Percentiles rank a stretch among this genome's conserved stretches.
These are phyloP conservation scores for Villa cingulata DNA, from an alignment of 2,888 invertebrate species.

Conservation along the genomic window DNA sequence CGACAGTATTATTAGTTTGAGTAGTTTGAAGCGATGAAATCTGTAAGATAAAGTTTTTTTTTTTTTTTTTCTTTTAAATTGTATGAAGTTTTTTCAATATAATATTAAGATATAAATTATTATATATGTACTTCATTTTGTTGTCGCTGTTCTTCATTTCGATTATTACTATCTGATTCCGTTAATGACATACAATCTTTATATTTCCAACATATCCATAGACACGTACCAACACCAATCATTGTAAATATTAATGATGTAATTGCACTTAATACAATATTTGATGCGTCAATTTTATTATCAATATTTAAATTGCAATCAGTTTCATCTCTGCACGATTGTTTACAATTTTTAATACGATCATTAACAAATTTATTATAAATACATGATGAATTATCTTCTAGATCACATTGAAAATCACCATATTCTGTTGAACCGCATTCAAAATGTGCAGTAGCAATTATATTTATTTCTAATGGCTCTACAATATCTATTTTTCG, in stretches of 20 bases:
- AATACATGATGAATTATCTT: conserved; percentile 27
- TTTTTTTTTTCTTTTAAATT: too few relatives aligned
- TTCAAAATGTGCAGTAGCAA: conserved; percentile 28
- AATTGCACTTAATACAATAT: conserved; percentile 31
- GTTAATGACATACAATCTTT: conserved; percentile 33
- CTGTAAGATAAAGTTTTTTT: too few relatives aligned
- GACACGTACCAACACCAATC: conserved; percentile 31
- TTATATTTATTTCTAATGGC: conserved; percentile 29
- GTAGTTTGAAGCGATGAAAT: too few relatives aligned
- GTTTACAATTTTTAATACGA: conserved; percentile 30
- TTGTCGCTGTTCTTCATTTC: not conserved
- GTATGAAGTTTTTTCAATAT: too few relatives aligned
- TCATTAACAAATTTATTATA: conserved; percentile 30
- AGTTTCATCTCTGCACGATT: conserved; percentile 30
- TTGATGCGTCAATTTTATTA: conserved; percentile 24
- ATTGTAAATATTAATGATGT: conserved; percentile 33
- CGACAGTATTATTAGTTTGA: too few relatives aligned
- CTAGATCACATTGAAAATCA: conserved; percentile 27
- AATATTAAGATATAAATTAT: too few relatives aligned
- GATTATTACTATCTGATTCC: conserved; percentile 12
- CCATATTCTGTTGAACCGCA: conserved; percentile 22
- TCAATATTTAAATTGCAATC: conserved; percentile 28
- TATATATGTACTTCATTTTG: not conserved
- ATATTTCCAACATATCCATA: conserved; percentile 35
- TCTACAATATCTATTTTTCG: conserved; percentile 16